phyloP scores from a whole-genome alignment of 2,797 vertebrate genomes.

The Urophycis tenuis region DNA sequence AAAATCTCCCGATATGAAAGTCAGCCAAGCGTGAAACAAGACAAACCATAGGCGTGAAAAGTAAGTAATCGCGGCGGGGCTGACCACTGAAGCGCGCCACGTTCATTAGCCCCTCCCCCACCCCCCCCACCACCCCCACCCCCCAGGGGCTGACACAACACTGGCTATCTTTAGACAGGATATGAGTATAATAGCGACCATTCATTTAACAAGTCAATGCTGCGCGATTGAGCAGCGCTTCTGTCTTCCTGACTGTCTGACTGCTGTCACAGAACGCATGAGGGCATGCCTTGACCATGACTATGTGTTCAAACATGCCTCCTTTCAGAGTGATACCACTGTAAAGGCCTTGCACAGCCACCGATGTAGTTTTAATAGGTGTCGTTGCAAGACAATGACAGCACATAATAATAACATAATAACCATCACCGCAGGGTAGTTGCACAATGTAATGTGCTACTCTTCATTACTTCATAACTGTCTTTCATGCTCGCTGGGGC shows the following conservation, averaged over 20 bases:
- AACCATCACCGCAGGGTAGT: slow-evolving; percentile 24
- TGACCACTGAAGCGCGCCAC: slow-evolving; percentile 34
- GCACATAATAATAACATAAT: too few species aligned
- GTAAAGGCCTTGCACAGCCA: background rate
- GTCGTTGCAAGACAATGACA: background rate
- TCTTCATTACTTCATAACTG: slow-evolving; percentile 18
- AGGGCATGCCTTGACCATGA: too few species aligned
- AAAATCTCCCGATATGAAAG: slow-evolving; percentile 62
- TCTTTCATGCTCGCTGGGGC: slow-evolving; percentile 2
- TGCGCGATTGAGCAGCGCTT: background rate
- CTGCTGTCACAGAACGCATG: too few species aligned
- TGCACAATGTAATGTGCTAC: slow-evolving; percentile 22
- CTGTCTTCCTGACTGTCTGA: too few species aligned
- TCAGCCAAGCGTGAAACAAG: slow-evolving; percentile 56
- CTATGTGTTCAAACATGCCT: too few species aligned
- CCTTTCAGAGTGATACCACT: background rate
- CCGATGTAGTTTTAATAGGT: background rate
- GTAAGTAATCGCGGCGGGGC: slow-evolving; percentile 43
- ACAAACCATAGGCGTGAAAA: slow-evolving; percentile 52
- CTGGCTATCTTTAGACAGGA: background rate
- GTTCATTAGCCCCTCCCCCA: background rate
- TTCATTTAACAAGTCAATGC: slow-evolving; percentile 19
- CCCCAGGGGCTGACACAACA: background rate
- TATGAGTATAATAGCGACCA: background rate
- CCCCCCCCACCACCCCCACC: background rate